Base-by-base conservation (phyloP, 2,888 invertebrate species). In the Cryptocheilus praepositus region DNA sequence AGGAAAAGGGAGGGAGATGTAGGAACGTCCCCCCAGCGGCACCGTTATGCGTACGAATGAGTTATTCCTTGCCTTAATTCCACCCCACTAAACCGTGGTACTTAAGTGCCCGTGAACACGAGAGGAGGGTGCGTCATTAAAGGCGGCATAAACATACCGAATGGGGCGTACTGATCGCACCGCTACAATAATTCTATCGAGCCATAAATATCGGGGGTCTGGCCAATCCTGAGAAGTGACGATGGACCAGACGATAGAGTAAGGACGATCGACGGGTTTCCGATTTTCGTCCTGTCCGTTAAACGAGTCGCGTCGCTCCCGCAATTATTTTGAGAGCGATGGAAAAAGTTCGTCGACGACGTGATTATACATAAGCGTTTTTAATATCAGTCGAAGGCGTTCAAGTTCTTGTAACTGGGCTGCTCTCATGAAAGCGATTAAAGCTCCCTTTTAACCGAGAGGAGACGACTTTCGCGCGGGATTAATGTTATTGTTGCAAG, bases 1-100 rank as follows among this genome's bases (percentile, higher is more conserved):
- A 15, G 11, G 22, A 45, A 43, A 62, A 36, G 15, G 25, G 54
- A 19, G 19, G 59, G 43, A 7, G n/a, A 49, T 28, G 56, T 55
- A 51, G 49, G 1, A 21, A 2, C 5, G 21, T 22, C 22, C 22
- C 21, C 49, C 28, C 54, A 67, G 70, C 58, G 64, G 67, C 68
- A 70, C 68, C 74, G 74, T 78, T 72, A 72, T 70, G 76, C 74
- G 79, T 76, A 81, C 74, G 79, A 79, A 81, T 79, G 79, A 80
- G 70, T 77, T 73, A 72, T 79, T 75, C 62, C 75, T 72, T 73
- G 71, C 67, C 72, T 79, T 72, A 71, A 79, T 77, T 79, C 79
- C 73, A 65, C 72, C 71, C 77, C 75, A 79, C 81, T 80, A 76
- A 78, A 18, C 59, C 66, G 52, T 59, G 61, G 68, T 71, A 71